phyloP scores from a whole-genome alignment of 2,113 vertebrate genomes.

The Aspidoscelis tigris region DNA sequence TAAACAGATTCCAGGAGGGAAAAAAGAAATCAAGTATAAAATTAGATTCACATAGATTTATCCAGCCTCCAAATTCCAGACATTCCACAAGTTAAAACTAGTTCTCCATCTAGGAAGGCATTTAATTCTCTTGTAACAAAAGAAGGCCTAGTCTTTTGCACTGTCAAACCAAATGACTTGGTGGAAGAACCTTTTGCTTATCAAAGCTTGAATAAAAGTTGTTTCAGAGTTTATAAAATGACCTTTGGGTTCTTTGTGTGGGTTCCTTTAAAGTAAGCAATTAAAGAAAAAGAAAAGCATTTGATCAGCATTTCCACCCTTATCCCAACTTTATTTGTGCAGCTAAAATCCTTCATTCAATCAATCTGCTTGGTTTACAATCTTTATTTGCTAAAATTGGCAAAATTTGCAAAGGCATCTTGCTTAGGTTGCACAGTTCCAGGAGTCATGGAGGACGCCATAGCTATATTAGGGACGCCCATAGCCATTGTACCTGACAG shows the following conservation, averaged over 20 bases:
- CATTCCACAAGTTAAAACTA: constrained; percentile 70
- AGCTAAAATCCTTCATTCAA: constrained; percentile 92
- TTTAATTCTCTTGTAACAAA: constrained; percentile 64
- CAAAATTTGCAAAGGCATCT: constrained; percentile 98
- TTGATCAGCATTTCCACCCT: constrained; percentile 74
- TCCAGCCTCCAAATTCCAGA: constrained; percentile 67
- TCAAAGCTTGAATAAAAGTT: constrained; percentile 68
- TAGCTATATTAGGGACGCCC: constrained; percentile 77
- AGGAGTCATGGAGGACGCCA: constrained; percentile 78
- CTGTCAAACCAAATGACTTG: constrained; percentile 57
- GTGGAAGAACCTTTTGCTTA: constrained; percentile 65
- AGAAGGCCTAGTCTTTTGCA: constrained; percentile 54
- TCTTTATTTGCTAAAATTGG: constrained; percentile 97
- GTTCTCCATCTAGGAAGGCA: constrained; percentile 68
- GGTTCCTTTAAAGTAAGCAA: constrained; percentile 71
- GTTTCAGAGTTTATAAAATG: constrained; percentile 75
- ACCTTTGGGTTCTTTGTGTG: constrained; percentile 77
- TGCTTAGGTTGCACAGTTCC: constrained; percentile 90
- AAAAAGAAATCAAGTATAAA: constrained; percentile 79
- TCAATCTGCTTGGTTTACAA: constrained; percentile 75
- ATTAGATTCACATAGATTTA: constrained; percentile 78
- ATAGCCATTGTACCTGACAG: constrained; percentile 83
- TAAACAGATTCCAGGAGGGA: constrained; percentile 70
- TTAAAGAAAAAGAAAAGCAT: constrained; percentile 63
- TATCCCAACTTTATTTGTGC: constrained; percentile 79